phyloP scores from a whole-genome alignment of 2,888 invertebrate genomes.

The Odontothrips loti region DNA sequence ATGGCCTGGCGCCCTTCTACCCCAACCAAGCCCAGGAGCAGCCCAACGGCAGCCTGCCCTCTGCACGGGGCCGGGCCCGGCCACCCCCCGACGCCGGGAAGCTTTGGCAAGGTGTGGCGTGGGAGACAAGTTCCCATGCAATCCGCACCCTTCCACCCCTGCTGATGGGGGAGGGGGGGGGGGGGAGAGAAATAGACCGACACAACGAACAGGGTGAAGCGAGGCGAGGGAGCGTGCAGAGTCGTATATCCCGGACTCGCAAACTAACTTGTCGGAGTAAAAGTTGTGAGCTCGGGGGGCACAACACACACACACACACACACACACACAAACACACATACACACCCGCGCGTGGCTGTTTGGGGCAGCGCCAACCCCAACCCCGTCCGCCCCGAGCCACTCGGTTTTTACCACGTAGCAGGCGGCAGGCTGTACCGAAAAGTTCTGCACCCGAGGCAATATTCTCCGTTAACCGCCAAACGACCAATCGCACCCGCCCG shows the following conservation, averaged over 20 bases:
- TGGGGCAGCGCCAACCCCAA: too few species aligned
- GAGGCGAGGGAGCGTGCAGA: not conserved
- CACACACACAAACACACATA: not conserved
- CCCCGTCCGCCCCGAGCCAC: not conserved
- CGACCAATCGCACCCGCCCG: not conserved
- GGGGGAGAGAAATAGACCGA: not conserved
- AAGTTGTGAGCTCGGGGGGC: not conserved
- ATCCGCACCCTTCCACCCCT: not conserved
- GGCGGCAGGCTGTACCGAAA: not conserved
- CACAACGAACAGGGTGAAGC: not conserved
- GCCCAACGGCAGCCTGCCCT: too few species aligned
- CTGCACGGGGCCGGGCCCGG: not conserved
- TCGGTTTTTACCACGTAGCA: not conserved
- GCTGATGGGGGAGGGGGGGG: not conserved
- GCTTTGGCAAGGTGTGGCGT: not conserved
- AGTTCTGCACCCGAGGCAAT: not conserved
- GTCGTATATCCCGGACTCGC: not conserved
- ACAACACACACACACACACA: not conserved
- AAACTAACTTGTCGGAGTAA: slow-evolving; percentile 15
- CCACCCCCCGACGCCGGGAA: not conserved
- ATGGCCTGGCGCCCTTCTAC: not conserved
- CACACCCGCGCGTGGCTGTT: not conserved
- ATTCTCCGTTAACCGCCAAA: not conserved
- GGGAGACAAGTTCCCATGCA: not conserved
- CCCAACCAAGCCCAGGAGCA: not conserved